A percentile compares a stretch with the other conserved stretches of the same genome.
Conservation (phyloP, 2,113 vertebrate species). For the Elephantulus edwardii region DNA sequence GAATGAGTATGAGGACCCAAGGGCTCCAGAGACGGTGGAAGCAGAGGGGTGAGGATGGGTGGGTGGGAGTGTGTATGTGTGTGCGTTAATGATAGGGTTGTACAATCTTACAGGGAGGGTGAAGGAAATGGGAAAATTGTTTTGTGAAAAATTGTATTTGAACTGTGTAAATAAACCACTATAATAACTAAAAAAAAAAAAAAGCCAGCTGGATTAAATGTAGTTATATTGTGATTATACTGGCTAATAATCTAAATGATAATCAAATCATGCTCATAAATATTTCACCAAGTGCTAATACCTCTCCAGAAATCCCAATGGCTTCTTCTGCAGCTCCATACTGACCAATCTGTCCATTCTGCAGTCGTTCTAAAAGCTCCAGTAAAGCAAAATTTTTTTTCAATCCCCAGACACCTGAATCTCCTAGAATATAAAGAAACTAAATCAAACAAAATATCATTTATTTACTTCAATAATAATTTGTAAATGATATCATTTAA, state of each 20-base stretch:
- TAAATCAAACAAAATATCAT: conserved; percentile 54
- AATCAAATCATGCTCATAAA: conserved; percentile 17
- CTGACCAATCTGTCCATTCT: conserved; percentile 94
- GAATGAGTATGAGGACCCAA: no score
- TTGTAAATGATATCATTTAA: conserved; percentile 14
- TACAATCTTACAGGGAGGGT: no score
- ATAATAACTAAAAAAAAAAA: no score
- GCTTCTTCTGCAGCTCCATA: conserved; percentile 91
- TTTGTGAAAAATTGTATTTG: conserved; percentile 32
- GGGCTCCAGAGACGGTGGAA: no score
- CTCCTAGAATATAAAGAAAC: conserved; percentile 85
- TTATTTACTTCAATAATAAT: conserved; percentile 1
- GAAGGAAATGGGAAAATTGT: no score
- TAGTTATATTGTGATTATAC: not conserved
- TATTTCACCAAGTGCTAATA: conserved; percentile 76
- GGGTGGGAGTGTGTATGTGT: no score
- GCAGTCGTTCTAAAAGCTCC: conserved; percentile 95
- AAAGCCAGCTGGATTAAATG: not conserved
- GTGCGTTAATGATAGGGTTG: no score
- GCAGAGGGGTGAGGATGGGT: no score
- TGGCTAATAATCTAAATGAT: conserved; percentile 44
- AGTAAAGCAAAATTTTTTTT: conserved; percentile 99
- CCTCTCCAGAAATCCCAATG: conserved; percentile 94
- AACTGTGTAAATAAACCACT: not conserved
- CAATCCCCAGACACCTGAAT: conserved; percentile 98